Evolutionary conservation across 2,797 vertebrate species (phyloP).

Genomic region (Sylvilagus floridanus): DNA sequence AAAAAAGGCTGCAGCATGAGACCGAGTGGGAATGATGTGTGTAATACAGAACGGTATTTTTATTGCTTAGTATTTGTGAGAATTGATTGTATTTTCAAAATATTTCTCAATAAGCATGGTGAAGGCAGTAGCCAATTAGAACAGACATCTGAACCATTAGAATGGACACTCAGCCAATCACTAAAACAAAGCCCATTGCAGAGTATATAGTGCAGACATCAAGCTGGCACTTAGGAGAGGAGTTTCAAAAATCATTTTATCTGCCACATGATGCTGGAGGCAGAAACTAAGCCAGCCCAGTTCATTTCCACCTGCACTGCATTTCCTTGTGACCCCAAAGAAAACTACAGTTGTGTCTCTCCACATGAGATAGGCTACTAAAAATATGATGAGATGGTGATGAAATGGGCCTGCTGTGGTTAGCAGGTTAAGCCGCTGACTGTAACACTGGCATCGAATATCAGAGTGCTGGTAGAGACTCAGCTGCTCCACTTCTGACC

Average conservation of each 20-base stretch:
- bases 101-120: not conserved
- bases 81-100: not conserved
- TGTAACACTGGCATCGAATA: no score
- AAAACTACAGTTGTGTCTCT: not conserved
- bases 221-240: rapidly evolving
- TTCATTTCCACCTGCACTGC: not conserved
- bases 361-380: not conserved
- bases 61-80: conserved; percentile 12
- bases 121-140: not conserved
- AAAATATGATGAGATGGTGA: not conserved
- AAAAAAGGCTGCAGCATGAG: not conserved
- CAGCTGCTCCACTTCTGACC: no score
- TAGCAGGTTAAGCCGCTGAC: no score
- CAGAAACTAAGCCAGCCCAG: not conserved
- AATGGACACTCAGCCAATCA: not conserved
- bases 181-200: not conserved
- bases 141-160: not conserved
- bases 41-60: not conserved
- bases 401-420: no score
- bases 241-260: not conserved
- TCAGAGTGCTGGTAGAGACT: no score
- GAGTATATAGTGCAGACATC: no score
- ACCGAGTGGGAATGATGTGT: not conserved
- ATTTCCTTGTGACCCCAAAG: not conserved
- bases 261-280: not conserved